Evolutionary conservation across 2,888 invertebrate genomes (phyloP).

Genomic region (Tyria jacobaeae): DNA sequence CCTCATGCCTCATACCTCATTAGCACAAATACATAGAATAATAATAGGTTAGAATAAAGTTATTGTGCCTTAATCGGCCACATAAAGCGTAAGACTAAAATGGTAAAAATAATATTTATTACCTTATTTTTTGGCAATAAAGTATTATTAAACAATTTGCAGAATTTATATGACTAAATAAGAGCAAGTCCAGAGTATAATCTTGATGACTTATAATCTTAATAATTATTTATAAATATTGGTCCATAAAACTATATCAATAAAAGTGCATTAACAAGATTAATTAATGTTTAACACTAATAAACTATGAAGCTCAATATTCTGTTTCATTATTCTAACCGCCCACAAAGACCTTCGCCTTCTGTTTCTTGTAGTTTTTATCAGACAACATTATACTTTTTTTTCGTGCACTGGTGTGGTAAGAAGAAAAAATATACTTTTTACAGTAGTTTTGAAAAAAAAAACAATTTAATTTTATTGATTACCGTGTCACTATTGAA

Average conservation of each 20-base stretch:
- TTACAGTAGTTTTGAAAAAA: no score
- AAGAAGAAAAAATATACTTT: no score
- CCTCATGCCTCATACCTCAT: not conserved
- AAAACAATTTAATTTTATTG: no score
- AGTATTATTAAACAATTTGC: not conserved
- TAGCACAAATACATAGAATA: not conserved
- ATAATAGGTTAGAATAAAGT: not conserved
- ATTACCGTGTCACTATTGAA: no score
- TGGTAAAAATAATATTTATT: not conserved
- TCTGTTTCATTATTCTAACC: constrained; percentile 37
- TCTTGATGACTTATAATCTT: constrained; percentile 46
- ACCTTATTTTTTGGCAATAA: not conserved
- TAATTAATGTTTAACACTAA: constrained; percentile 53
- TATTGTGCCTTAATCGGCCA: no score
- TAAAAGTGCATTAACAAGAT: constrained; percentile 64
- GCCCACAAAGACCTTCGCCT: constrained; percentile 27
- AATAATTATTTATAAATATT: constrained; percentile 58
- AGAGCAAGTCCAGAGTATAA: constrained; percentile 13
- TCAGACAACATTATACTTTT: no score
- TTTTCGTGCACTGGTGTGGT: no score
- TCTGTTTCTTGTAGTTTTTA: not conserved
- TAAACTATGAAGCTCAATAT: constrained; percentile 61
- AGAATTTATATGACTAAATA: not conserved
- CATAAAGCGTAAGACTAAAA: not conserved
- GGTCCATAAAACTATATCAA: constrained; percentile 71